Percentiles rank a stretch among this genome's conserved stretches.
Evolutionary conservation across 2,113 vertebrate species (phyloP).

Genomic region (Chascanopsetta lugubris): DNA sequence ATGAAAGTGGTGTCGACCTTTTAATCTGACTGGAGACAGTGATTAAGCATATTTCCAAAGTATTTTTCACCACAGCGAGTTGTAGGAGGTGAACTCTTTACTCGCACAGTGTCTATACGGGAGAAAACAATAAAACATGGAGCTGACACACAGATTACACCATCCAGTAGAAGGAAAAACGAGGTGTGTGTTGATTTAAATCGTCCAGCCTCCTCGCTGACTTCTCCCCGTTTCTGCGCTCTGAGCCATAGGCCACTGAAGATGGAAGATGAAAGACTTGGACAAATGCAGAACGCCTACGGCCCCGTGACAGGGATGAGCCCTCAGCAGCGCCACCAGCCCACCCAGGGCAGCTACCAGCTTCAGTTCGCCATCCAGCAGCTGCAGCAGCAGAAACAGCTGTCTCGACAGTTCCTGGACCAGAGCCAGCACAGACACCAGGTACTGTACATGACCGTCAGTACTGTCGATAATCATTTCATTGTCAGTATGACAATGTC

Average conservation of each 20-base stretch:
- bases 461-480: not conserved
- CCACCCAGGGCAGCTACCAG: conserved; percentile 81
- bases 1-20: not conserved
- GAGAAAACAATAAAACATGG: not conserved
- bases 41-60: not conserved
- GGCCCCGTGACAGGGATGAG: conserved; percentile 68
- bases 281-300: conserved; percentile 73
- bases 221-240: conserved; percentile 14
- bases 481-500: conserved; percentile 1
- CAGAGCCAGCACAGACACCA: conserved; percentile 84
- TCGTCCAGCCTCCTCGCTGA: not conserved
- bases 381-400: conserved; percentile 89
- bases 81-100: not conserved
- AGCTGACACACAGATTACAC: not conserved
- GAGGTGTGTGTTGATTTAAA: not conserved
- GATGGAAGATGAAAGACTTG: conserved; percentile 63
- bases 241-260: conserved; percentile 71
- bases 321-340: conserved; percentile 73
- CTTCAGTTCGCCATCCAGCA: conserved; percentile 90
- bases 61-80: not conserved
- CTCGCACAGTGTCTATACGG: not conserved
- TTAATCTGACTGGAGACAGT: not conserved
- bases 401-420: conserved; percentile 84
- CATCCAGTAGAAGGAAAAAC: not conserved
- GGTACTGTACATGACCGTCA: conserved; percentile 71